These are phyloP conservation scores for Numida meleagris DNA, from an alignment of 2,113 vertebrate species.

Conservation along the genomic window DNA sequence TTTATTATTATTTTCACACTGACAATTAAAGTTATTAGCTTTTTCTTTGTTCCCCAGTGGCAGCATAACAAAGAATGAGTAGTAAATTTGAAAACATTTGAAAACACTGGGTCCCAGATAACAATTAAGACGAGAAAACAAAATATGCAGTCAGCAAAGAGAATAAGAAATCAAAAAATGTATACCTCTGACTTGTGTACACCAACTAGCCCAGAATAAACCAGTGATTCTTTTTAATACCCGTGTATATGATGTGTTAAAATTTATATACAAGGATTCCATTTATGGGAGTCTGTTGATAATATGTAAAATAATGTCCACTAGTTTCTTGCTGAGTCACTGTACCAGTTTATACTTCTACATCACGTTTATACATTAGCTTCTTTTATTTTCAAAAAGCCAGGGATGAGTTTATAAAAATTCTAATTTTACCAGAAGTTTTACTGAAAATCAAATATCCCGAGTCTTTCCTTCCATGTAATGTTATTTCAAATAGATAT, in stretches of 20 bases:
- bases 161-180: not conserved
- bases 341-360: not conserved
- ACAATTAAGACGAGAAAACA: not conserved
- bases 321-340: not conserved
- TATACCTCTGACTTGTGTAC: not conserved
- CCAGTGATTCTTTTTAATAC: not conserved
- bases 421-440: constrained; percentile 29
- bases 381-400: constrained; percentile 17
- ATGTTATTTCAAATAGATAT: constrained; percentile 23
- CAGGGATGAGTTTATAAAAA: not conserved
- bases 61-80: not conserved
- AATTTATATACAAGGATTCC: not conserved
- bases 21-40: not conserved
- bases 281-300: not conserved
- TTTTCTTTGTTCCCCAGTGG: not conserved
- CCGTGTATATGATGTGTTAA: not conserved
- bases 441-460: constrained; percentile 31
- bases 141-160: not conserved
- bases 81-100: not conserved
- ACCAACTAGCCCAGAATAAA: not conserved
- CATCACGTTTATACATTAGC: not conserved
- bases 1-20: not conserved
- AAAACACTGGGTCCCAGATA: not conserved
- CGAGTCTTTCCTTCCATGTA: not conserved
- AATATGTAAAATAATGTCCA: not conserved